Evolutionary conservation across 2,113 vertebrate species (phyloP).

Genomic region (Semicossyphus pulcher): DNA sequence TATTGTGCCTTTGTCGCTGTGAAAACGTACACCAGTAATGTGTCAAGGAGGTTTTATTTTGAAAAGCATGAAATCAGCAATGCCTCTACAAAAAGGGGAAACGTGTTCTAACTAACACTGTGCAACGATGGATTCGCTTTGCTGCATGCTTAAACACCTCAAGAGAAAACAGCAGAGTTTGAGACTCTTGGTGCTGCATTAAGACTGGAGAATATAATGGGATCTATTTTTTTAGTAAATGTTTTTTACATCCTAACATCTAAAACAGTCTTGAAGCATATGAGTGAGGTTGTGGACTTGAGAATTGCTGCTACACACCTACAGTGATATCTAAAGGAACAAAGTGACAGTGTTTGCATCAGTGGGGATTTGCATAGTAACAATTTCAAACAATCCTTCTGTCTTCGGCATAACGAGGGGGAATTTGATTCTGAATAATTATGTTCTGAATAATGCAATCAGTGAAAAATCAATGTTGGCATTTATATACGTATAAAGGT

Average conservation of each 20-base stretch:
- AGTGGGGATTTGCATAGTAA: background rate
- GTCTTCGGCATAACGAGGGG: background rate
- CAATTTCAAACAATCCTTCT: background rate
- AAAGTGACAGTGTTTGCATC: no score
- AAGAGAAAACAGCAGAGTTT: no score
- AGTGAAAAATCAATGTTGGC: background rate
- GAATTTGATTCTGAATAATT: slow-evolving; percentile 17
- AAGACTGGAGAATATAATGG: background rate
- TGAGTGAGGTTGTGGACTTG: background rate
- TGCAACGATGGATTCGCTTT: slow-evolving; percentile 8
- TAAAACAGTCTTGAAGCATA: no score
- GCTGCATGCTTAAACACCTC: slow-evolving; percentile 19
- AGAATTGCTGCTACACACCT: background rate
- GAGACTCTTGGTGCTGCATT: no score
- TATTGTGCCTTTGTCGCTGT: slow-evolving; percentile 4
- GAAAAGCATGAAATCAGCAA: background rate
- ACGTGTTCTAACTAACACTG: background rate
- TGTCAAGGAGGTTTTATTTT: slow-evolving; percentile 23
- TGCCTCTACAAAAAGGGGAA: no score
- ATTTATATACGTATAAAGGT: no score
- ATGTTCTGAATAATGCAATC: slow-evolving; percentile 10
- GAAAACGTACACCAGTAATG: background rate
- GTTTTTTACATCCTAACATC: background rate
- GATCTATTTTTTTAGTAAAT: background rate
- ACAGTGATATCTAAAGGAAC: no score